A percentile compares a stretch with the other conserved stretches of the same genome.
These are phyloP conservation scores for Rhizoglyphus robini DNA, from an alignment of 1,140 invertebrate genomes.

Conservation along the genomic window DNA sequence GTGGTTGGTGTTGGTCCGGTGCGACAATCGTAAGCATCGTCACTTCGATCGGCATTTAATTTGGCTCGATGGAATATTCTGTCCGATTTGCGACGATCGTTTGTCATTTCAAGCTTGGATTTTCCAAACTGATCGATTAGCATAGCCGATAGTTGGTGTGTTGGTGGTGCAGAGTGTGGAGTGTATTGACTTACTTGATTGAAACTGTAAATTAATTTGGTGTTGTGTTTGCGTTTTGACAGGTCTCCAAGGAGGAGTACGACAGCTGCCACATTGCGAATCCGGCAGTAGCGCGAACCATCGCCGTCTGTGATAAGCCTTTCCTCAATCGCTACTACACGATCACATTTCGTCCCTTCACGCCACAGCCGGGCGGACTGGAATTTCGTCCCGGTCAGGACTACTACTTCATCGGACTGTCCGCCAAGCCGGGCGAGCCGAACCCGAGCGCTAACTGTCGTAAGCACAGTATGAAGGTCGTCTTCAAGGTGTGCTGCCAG, in stretches of 20 bases:
- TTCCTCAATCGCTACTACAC: constrained; percentile 88
- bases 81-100: too few species aligned
- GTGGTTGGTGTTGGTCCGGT: too few species aligned
- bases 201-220: too few species aligned
- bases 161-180: too few species aligned
- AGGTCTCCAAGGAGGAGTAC: constrained; percentile 83
- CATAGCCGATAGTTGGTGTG: too few species aligned
- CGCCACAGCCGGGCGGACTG: constrained; percentile 79
- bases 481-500: constrained; percentile 82
- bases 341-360: constrained; percentile 88
- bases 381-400: constrained; percentile 87
- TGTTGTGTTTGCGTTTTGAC: constrained; percentile 28
- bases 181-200: too few species aligned
- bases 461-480: constrained; percentile 86
- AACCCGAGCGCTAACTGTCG: constrained; percentile 76
- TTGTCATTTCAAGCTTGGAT: too few species aligned
- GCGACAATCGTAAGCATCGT: too few species aligned
- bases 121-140: too few species aligned
- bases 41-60: too few species aligned
- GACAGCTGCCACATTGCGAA: constrained; percentile 89
- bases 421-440: constrained; percentile 57
- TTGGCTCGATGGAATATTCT: too few species aligned
- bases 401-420: constrained; percentile 89
- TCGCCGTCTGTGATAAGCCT: constrained; percentile 88
- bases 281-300: constrained; percentile 66